Percentiles rank a stretch among this genome's conserved stretches.
phyloP scores from a whole-genome alignment of 2,113 vertebrate genomes.

The Polypterus bichir region DNA sequence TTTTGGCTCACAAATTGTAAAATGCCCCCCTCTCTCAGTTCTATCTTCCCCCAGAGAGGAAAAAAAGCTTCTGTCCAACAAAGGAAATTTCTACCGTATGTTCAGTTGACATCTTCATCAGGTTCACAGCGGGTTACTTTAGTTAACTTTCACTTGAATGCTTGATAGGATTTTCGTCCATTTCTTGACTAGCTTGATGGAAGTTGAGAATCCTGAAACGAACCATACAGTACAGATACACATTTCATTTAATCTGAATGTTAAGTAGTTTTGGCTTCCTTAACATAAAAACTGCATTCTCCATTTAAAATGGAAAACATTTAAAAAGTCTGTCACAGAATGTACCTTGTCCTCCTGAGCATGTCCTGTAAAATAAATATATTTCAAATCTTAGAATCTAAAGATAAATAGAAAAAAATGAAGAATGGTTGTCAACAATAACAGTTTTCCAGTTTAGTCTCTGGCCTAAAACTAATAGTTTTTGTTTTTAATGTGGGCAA shows the following conservation, averaged over 20 bases:
- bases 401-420: slow-evolving; percentile 44
- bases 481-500: slow-evolving; percentile 19
- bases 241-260: slow-evolving; percentile 73
- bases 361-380: slow-evolving; percentile 68
- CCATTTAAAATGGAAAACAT: too few species aligned
- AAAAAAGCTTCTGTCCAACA: slow-evolving; percentile 67
- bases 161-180: slow-evolving; percentile 85
- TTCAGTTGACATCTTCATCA: slow-evolving; percentile 94
- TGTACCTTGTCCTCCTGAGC: too few species aligned
- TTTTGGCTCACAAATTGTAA: slow-evolving; percentile 35
- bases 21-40: slow-evolving; percentile 20
- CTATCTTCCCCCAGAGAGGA: slow-evolving; percentile 10
- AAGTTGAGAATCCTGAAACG: slow-evolving; percentile 72
- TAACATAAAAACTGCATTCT: slow-evolving; percentile 44
- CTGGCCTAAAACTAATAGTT: slow-evolving; percentile 62
- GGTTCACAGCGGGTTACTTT: slow-evolving; percentile 89
- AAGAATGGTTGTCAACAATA: slow-evolving; percentile 60
- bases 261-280: slow-evolving; percentile 80
- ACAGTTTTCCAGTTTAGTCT: slow-evolving; percentile 95
- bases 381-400: slow-evolving; percentile 52
- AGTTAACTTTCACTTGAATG: slow-evolving; percentile 94
- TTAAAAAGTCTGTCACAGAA: too few species aligned
- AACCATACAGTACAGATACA: slow-evolving; percentile 54
- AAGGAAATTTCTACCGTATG: slow-evolving; percentile 87
- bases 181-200: slow-evolving; percentile 61